A percentile compares a stretch with the other conserved stretches of the same genome.
Conservation (phyloP, 2,113 vertebrate genomes). For the Telmatochromis sp. region DNA sequence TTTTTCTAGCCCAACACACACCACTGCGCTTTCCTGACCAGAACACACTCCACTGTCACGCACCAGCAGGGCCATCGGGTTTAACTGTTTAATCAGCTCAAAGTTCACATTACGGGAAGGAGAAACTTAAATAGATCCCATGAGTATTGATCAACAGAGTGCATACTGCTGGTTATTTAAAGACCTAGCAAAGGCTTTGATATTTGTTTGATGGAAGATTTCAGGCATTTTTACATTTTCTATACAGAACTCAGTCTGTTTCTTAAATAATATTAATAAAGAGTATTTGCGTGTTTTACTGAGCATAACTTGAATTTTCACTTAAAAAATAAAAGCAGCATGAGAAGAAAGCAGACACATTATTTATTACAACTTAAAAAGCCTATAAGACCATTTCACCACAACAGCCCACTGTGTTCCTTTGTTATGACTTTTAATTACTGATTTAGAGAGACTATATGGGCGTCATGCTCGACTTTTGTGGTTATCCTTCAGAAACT, state of each 20-base stretch:
- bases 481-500: background rate
- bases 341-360: background rate
- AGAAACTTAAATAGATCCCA: background rate
- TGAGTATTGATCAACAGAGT: background rate
- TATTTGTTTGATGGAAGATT: background rate
- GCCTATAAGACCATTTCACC: background rate
- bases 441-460: background rate
- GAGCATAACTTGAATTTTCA: background rate
- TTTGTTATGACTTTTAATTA: background rate
- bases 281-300: background rate
- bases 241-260: background rate
- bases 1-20: conserved; percentile 10
- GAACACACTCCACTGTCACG: background rate
- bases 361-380: background rate
- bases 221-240: background rate
- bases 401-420: background rate
- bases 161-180: background rate
- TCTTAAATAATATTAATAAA: background rate
- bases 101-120: background rate
- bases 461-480: background rate
- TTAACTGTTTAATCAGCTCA: background rate
- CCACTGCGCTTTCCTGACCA: background rate
- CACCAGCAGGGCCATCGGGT: background rate
- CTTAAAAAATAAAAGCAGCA: background rate
- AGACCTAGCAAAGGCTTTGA: background rate